These are phyloP conservation scores for Oreocharis arfaki DNA, from an alignment of 2,113 vertebrate species.

Conservation along the genomic window DNA sequence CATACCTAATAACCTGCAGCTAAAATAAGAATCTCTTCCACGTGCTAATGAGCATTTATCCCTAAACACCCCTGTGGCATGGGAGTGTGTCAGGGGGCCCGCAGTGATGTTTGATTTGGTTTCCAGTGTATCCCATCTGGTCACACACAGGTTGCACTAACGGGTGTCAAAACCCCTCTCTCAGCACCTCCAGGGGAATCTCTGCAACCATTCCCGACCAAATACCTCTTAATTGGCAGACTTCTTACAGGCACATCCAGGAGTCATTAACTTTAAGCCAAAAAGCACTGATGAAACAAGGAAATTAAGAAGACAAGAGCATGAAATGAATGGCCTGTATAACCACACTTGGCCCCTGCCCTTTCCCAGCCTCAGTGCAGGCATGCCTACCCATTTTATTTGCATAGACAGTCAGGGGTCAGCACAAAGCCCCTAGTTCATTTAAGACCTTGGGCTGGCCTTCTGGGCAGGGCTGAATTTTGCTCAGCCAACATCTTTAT, in stretches of 20 bases:
- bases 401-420: background rate
- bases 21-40: background rate
- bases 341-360: background rate
- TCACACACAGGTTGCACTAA: background rate
- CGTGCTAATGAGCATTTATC: rapidly evolving
- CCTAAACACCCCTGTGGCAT: background rate
- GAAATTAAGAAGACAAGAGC: background rate
- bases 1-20: background rate
- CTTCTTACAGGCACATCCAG: background rate
- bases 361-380: background rate
- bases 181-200: background rate
- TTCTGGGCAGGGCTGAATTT: background rate
- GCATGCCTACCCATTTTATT: background rate
- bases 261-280: background rate
- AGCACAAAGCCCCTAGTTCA: background rate
- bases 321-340: background rate
- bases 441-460: background rate
- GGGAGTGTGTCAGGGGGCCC: background rate
- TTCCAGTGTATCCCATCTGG: background rate
- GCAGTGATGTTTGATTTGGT: background rate
- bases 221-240: background rate
- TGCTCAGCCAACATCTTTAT: background rate
- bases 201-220: background rate
- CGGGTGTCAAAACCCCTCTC: background rate
- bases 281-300: background rate